Conservation (phyloP, 2,797 vertebrate species). For the Coluber constrictor region DNA sequence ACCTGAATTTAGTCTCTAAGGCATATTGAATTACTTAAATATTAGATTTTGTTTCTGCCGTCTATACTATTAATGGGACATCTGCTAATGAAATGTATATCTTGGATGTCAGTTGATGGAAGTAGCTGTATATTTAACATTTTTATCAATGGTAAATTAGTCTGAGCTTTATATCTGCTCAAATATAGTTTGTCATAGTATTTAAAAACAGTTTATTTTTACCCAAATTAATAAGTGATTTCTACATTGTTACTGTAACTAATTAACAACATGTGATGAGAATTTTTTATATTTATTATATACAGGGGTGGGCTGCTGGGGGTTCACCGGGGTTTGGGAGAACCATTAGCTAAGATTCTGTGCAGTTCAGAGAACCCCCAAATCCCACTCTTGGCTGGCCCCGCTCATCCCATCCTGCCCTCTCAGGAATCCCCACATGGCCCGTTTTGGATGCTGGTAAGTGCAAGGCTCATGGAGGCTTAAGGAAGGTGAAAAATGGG, state of each 20-base stretch:
- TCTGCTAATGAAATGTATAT: slow-evolving; percentile 29
- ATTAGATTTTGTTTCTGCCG: slow-evolving; percentile 27
- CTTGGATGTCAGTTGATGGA: slow-evolving; percentile 34
- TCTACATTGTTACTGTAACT: not conserved
- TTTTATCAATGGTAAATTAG: slow-evolving; percentile 27
- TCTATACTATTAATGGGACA: slow-evolving; percentile 21
- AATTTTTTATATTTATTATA: not conserved
- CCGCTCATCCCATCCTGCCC: no score
- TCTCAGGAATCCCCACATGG: no score
- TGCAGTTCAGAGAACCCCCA: no score
- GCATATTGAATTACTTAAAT: slow-evolving; percentile 26
- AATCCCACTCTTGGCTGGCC: no score
- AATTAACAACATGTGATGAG: not conserved
- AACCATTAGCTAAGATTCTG: no score
- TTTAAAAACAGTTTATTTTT: slow-evolving; percentile 8
- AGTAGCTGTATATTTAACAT: slow-evolving; percentile 25
- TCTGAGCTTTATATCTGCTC: not conserved
- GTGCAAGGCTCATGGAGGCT: no score
- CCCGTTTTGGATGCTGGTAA: no score
- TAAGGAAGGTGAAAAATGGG: no score
- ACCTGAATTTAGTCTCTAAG: slow-evolving; percentile 12
- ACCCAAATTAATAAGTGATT: not conserved
- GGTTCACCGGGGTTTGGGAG: no score
- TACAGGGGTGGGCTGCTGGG: no score
- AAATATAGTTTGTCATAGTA: slow-evolving; percentile 1